Percentiles rank a stretch among this genome's conserved stretches.
These are phyloP conservation scores for Miichthys miiuy DNA, from an alignment of 2,797 vertebrate genomes.

Conservation along the genomic window DNA sequence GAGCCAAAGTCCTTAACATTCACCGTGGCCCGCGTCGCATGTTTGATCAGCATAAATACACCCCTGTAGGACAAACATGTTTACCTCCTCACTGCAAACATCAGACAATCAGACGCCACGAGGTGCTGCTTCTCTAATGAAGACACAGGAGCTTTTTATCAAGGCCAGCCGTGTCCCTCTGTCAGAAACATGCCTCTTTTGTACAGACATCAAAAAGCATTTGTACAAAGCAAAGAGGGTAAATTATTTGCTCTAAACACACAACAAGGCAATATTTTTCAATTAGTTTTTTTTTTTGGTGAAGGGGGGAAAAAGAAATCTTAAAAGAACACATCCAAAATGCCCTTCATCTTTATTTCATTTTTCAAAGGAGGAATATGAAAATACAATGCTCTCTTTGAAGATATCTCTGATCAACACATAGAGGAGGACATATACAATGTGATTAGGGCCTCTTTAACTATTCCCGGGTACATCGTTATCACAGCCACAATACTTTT, in stretches of 20 bases:
- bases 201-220: conserved; percentile 69
- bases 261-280: conserved; percentile 62
- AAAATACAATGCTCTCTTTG: conserved; percentile 69
- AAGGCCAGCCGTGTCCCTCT: conserved; percentile 52
- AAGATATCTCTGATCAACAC: conserved; percentile 73
- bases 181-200: conserved; percentile 57
- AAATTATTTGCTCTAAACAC: conserved; percentile 69
- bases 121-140: conserved; percentile 80
- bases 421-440: conserved; percentile 52
- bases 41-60: conserved; percentile 80
- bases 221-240: conserved; percentile 52
- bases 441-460: conserved; percentile 63
- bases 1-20: conserved; percentile 72
- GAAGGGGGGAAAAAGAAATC: not conserved
- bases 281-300: conserved; percentile 55
- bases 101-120: conserved; percentile 76
- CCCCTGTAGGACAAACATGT: conserved; percentile 77
- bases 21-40: conserved; percentile 47
- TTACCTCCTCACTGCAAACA: conserved; percentile 79
- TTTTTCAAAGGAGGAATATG: conserved; percentile 59
- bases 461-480: conserved; percentile 60
- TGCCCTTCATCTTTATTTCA: conserved; percentile 58
- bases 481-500: conserved; percentile 54
- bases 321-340: conserved; percentile 44
- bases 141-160: conserved; percentile 75